A percentile compares a stretch with the other conserved stretches of the same genome.
phyloP scores from a whole-genome alignment of 2,113 vertebrate genomes.

The Rhinopomastus cyanomelas region DNA sequence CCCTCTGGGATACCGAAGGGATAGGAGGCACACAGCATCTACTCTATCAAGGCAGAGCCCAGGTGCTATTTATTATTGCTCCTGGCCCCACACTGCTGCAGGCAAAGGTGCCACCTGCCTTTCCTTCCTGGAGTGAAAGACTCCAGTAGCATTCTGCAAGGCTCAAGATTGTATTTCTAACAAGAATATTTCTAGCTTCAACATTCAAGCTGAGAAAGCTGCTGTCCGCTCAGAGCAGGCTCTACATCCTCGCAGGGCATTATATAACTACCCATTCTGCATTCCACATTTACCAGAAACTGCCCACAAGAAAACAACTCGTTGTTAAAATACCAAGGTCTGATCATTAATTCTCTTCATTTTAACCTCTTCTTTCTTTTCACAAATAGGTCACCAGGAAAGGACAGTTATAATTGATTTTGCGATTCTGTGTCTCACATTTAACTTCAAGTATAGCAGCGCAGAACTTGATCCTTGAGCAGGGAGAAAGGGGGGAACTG shows the following conservation, averaged over 20 bases:
- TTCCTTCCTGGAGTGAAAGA: neutral
- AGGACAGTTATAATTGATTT: neutral
- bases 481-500: neutral
- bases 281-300: constrained; percentile 40
- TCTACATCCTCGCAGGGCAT: constrained; percentile 42
- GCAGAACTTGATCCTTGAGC: neutral
- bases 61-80: neutral
- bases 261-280: constrained; percentile 43
- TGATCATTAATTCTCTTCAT: neutral
- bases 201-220: constrained; percentile 48
- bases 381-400: neutral
- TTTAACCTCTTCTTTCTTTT: neutral
- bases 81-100: accelerated
- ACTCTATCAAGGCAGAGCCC: neutral
- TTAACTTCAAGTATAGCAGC: neutral
- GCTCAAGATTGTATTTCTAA: neutral
- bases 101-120: neutral
- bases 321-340: neutral
- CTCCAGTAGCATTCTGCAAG: constrained; percentile 9
- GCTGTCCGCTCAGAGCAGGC: constrained; percentile 56
- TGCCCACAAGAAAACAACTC: neutral
- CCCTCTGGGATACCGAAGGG: neutral
- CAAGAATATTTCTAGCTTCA: constrained; percentile 57
- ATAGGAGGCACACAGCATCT: neutral
- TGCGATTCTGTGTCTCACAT: neutral